Base-by-base conservation (phyloP, 2,113 vertebrate genomes). In the Neofelis nebulosa region DNA sequence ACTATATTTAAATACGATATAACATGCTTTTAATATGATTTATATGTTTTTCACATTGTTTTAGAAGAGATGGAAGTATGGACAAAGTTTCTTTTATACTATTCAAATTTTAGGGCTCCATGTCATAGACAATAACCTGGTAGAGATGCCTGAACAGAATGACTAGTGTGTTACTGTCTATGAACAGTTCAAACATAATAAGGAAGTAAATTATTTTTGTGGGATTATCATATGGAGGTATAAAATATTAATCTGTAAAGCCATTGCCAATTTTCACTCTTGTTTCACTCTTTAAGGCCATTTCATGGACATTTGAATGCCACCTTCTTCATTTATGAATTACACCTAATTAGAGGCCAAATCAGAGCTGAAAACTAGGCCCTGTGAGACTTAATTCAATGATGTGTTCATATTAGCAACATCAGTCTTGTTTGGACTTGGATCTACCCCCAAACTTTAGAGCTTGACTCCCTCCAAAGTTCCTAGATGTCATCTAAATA, bases 1-100 rank as follows among this genome's bases (percentile, higher is more conserved):
- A 76, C 73, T 95, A 36, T 76, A 92, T 92, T 96, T 93, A 92
- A 87, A 87, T 69, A 36, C 38, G 92, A 63, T 87, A 33, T 89
- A 92, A 83, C 8, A 92, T 94, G 9, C 3, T 92, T 14, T 90
- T 87, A 82, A 63, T 92, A 61, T 94, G 36, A 96, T 89, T 89
- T 89, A 21, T 88, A 41, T 65, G 12, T 81, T 94, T 81, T 80
- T 80, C 45, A 88, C 14, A 61, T 63, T 89, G 21, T 31, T 23
- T 90, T 86, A 55, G 15, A 52, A 76, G 65, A 84, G 27, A 88
- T 90, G 65, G 18, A 61, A 50, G 6, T 41, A 90, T 66, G 38
- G 25, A 15, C 14, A 85, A 33, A 27, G 7, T 94, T 96, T 84
- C 19, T 69, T 71, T 95, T 88, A 78, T 31, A n/a, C 2, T 63